Evolutionary conservation across 2,888 invertebrate genomes (phyloP), one percentile per base, ranked within the genome.

Genomic region (Synergus umbraculus): DNA sequence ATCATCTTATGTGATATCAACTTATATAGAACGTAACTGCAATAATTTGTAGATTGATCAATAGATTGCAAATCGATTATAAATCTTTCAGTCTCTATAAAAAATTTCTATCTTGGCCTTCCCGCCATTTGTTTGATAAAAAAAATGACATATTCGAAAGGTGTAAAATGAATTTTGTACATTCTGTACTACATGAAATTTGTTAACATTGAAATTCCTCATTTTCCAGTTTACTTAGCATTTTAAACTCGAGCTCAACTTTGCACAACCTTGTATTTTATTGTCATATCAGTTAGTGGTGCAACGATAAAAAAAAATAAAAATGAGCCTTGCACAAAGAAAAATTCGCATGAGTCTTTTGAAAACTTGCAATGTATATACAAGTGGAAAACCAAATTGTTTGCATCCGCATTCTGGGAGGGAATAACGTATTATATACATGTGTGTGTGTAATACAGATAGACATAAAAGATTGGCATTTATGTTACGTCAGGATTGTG

Each of bases 311-410:
- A 67, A 67, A 67, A 22, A 13, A 44, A 67, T 37, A 4, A 43
- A 58, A 18, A 58, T 13, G 5, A 29, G 5, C 29, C 29, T 5
- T 46, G 41, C 37, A 18, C 4, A 37, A 37, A 73, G 9, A 65
- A 41, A 73, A 73, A 29, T 73, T 54, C 54, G 29, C 41, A 73
- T 12, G 29, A 69, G 29, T 37, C n/a, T 58, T 73, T 49, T 46
- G 18, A 54, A 73, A 73, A 54, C 29, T n/a, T 7, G 54, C 73
- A 54, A 54, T 73, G 37, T 18, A 49, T 58, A 73, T 54, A 58
- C 8, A n/a, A 37, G n/a, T 4, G 37, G n/a, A 18, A 65, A 73
- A 73, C n/a, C 15, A 73, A 73, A 73, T 73, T 58, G 54, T 73
- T 54, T 41, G 73, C 54, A 73, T 73, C 54, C 54, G 49, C 37